Conservation (phyloP, 2,113 vertebrate species). For the Grallaria varia region DNA sequence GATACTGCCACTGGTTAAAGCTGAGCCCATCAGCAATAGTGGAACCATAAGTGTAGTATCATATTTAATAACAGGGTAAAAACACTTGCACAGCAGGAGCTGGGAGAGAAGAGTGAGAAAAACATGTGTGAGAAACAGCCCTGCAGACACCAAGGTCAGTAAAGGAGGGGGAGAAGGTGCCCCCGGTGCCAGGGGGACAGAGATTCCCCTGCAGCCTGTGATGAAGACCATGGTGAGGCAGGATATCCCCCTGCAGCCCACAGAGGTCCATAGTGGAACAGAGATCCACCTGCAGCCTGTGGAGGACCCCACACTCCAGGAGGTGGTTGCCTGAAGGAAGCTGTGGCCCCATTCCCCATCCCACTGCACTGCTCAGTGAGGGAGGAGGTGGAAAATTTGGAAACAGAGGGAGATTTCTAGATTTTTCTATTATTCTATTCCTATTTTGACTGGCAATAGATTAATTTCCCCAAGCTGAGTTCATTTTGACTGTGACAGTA, state of each 20-base stretch:
- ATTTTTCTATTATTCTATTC: background rate
- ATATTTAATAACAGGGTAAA: background rate
- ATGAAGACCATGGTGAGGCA: background rate
- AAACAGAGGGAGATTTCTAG: background rate
- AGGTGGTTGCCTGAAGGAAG: background rate
- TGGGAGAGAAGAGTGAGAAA: background rate
- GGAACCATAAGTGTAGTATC: background rate
- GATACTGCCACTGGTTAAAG: background rate
- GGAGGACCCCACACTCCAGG: background rate
- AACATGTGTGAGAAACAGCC: background rate
- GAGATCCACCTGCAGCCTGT: background rate
- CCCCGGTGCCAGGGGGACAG: fast-evolving
- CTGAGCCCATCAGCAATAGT: fast-evolving
- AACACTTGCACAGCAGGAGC: background rate
- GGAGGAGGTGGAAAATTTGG: background rate
- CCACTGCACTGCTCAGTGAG: fast-evolving
- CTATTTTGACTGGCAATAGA: background rate
- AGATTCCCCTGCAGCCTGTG: fast-evolving
- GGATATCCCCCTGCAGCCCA: background rate
- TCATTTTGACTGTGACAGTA: background rate
- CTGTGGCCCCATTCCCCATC: fast-evolving
- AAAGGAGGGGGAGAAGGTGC: background rate
- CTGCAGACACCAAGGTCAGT: background rate
- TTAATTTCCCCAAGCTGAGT: background rate
- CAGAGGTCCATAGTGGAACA: fast-evolving